Evolutionary conservation across 1,140 invertebrate genomes (phyloP), one percentile per base, ranked within the genome.

Genomic region (Dermatophagoides farinae): DNA sequence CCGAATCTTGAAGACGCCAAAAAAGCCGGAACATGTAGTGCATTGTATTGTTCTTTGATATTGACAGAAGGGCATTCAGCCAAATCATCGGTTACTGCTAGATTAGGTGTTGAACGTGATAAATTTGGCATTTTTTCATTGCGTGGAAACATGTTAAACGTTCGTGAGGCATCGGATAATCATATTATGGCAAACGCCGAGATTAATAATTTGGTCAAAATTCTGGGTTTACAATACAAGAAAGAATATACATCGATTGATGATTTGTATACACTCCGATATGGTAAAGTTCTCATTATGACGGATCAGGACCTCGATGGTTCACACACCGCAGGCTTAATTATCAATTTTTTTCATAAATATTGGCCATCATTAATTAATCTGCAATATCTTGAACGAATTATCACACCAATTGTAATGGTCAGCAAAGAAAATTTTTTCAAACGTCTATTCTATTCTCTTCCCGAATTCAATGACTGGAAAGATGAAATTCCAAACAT

Each of bases 1-100:
- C 89, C 92, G 0, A 99, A 99, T 73, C 75, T 99, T 60, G 92
- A 98, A 72, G 95, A 99, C 76, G 96, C 96, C 5, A 98, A 98
- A 70, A 86, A 97, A 69, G 96, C 96, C 38, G 96, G 93, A 38
- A 55, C 53, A 9, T 18, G 18, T 18, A 10, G 22, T 22, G 16
- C 53, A 16, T n/a, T 39, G 9, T 14, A 39, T 38, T 99, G 95
- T 71, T 97, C 93, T 0, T 77, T 99, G 1, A 98, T 99, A 65
- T 77, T 99, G 11, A 99, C 95, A 61, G 95, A 99, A 78, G 96
- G 96, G 90, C 96, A 99, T 74, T 99, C 96, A 76, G 96, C 96
- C 70, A 99, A 99, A 74, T 82, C 89, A 1, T 78, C 97, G 72
- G 95, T 91, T 73, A 88, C 98, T 10, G 88, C 93, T 31, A 96